phyloP scores from a whole-genome alignment of 2,888 invertebrate genomes.

The Drosophila monieri region DNA sequence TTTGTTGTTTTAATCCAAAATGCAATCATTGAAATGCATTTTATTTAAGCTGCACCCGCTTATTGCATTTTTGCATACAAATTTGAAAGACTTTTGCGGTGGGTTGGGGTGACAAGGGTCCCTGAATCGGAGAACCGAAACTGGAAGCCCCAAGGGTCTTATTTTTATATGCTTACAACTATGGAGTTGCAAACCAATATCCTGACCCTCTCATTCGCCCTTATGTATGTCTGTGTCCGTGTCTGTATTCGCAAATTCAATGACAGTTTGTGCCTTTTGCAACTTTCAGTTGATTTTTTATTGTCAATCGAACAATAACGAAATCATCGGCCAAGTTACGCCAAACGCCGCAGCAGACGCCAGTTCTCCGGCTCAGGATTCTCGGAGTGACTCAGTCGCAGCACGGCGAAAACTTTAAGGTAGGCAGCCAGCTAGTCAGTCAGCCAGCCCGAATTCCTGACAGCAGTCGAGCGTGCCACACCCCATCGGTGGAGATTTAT shows the following conservation, averaged over 20 bases:
- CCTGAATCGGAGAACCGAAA: not conserved
- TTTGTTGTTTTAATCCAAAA: conserved; percentile 66
- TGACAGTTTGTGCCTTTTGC: conserved; percentile 74
- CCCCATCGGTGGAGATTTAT: conserved; percentile 79
- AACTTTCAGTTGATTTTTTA: conserved; percentile 81
- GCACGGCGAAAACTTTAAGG: conserved; percentile 77
- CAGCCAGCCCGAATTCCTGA: conserved; percentile 23
- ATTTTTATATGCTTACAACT: conserved; percentile 76
- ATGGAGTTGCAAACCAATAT: conserved; percentile 30
- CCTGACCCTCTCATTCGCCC: conserved; percentile 7
- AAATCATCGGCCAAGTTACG: conserved; percentile 80
- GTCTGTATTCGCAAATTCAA: conserved; percentile 62
- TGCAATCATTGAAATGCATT: conserved; percentile 79
- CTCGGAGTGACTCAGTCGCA: conserved; percentile 36
- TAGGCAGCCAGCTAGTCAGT: conserved; percentile 49
- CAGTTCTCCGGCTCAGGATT: conserved; percentile 27
- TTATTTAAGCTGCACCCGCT: conserved; percentile 75
- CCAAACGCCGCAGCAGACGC: conserved; percentile 66
- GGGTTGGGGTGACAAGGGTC: not conserved
- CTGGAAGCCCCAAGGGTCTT: conserved; percentile 56
- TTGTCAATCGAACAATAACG: conserved; percentile 82
- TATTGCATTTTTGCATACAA: conserved; percentile 78
- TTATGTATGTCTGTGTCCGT: conserved; percentile 1
- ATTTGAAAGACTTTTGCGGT: conserved; percentile 57
- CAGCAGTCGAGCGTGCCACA: conserved; percentile 57